These are phyloP conservation scores for Tanytarsus gracilentus DNA, from an alignment of 2,888 invertebrate species.

Conservation along the genomic window DNA sequence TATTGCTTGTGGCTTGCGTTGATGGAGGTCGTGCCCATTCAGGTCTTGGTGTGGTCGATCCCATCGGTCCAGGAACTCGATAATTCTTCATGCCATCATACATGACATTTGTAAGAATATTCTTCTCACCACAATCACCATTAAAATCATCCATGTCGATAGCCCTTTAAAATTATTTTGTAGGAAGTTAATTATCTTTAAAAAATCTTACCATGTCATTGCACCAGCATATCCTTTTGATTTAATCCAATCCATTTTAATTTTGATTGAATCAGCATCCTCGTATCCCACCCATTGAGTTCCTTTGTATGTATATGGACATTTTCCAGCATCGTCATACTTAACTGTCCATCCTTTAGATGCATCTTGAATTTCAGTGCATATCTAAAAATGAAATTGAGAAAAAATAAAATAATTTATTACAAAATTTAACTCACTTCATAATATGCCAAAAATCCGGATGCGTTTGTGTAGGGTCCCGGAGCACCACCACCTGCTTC, in stretches of 20 bases:
- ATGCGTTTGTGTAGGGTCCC: slow-evolving; percentile 76
- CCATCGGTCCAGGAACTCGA: slow-evolving; percentile 56
- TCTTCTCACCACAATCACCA: slow-evolving; percentile 69
- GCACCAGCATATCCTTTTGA: slow-evolving; percentile 74
- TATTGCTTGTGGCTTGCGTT: slow-evolving; percentile 49
- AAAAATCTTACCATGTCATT: slow-evolving; percentile 86
- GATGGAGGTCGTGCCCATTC: slow-evolving; percentile 75
- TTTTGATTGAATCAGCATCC: slow-evolving; percentile 67
- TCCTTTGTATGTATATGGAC: slow-evolving; percentile 77
- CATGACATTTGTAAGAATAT: slow-evolving; percentile 64
- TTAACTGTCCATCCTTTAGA: slow-evolving; percentile 69
- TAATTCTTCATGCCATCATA: slow-evolving; percentile 63
- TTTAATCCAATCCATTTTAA: slow-evolving; percentile 85
- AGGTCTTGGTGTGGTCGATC: slow-evolving; percentile 60
- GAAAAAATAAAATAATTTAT: slow-evolving; percentile 28
- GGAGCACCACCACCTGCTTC: slow-evolving; percentile 82
- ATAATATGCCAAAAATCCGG: slow-evolving; percentile 79
- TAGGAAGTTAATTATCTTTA: slow-evolving; percentile 30
- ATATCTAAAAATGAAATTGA: slow-evolving; percentile 51
- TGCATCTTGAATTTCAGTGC: slow-evolving; percentile 60
- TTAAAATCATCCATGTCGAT: slow-evolving; percentile 80
- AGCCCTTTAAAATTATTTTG: neutral
- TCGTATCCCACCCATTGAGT: slow-evolving; percentile 90
- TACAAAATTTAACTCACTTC: slow-evolving; percentile 50
- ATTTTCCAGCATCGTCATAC: slow-evolving; percentile 74